These are phyloP conservation scores for Chalcis sispes DNA, from an alignment of 2,888 invertebrate species.

Conservation along the genomic window DNA sequence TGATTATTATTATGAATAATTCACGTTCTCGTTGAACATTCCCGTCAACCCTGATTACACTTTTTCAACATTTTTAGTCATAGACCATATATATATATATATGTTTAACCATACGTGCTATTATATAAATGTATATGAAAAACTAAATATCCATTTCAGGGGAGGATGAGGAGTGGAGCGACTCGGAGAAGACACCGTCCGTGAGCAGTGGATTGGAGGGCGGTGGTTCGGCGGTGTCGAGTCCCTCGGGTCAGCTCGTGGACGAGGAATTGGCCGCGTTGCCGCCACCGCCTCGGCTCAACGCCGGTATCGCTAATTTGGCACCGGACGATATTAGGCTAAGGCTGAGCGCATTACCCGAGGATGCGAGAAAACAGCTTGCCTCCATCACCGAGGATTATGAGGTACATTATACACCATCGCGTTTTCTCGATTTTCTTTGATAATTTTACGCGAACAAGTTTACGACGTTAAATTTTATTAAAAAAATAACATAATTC, in stretches of 20 bases:
- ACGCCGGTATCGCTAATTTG: conserved; percentile 45
- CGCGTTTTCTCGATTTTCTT: background rate
- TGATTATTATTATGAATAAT: conserved; percentile 34
- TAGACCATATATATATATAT: too few species aligned
- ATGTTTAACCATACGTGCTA: too few species aligned
- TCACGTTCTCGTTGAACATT: background rate
- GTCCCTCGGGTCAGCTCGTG: conserved; percentile 68
- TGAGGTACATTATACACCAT: conserved; percentile 67
- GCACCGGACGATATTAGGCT: conserved; percentile 68
- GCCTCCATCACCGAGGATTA: conserved; percentile 70
- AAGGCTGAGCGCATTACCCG: conserved; percentile 67
- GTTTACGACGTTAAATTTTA: too few species aligned
- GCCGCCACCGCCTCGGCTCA: conserved; percentile 70
- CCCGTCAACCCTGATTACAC: too few species aligned
- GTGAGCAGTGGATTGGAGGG: conserved; percentile 74
- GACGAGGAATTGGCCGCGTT: conserved; percentile 69
- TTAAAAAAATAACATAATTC: too few species aligned
- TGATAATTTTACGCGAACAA: too few species aligned
- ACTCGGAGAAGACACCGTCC: conserved; percentile 74
- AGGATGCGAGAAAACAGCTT: conserved; percentile 71
- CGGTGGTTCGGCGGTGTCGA: conserved; percentile 72
- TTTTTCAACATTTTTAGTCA: too few species aligned
- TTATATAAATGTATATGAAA: too few species aligned
- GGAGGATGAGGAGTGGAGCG: conserved; percentile 76
- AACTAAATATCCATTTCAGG: conserved; percentile 68